Percentiles rank a stretch among this genome's conserved stretches.
phyloP scores from a whole-genome alignment of 2,113 vertebrate species.

The Centropus unirufus region DNA sequence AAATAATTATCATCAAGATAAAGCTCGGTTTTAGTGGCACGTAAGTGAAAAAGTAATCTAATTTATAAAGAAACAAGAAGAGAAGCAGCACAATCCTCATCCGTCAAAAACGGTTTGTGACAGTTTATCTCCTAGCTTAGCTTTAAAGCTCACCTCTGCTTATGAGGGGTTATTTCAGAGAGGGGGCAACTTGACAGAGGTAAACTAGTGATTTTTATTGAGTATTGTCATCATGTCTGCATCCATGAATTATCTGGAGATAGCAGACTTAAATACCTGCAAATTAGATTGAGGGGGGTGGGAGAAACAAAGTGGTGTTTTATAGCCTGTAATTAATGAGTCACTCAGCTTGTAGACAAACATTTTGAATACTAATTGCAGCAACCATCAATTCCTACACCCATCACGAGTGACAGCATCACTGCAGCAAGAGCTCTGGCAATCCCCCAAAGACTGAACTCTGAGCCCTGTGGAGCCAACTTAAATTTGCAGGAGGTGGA shows the following conservation, averaged over 20 bases:
- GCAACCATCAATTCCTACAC: neutral
- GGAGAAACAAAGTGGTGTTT: constrained; percentile 35
- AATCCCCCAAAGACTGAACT: neutral
- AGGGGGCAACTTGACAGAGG: neutral
- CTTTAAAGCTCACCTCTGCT: neutral
- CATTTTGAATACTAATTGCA: constrained; percentile 52
- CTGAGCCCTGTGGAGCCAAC: neutral
- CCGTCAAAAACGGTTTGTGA: neutral
- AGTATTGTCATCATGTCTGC: neutral
- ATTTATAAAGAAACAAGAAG: neutral
- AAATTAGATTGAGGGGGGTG: neutral
- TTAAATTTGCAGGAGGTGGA: neutral
- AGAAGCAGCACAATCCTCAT: neutral
- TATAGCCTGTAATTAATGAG: constrained; percentile 61
- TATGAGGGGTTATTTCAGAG: neutral
- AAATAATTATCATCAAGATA: neutral
- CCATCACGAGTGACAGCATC: neutral
- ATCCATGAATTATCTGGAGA: neutral
- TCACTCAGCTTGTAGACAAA: constrained; percentile 36
- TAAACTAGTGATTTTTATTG: neutral
- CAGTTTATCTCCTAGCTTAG: neutral
- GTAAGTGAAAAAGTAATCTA: neutral
- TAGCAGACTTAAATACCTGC: neutral
- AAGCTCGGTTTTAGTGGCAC: neutral
- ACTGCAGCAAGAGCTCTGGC: neutral